Base-by-base conservation (phyloP, 1,140 invertebrate species). In the Physella acuta region DNA sequence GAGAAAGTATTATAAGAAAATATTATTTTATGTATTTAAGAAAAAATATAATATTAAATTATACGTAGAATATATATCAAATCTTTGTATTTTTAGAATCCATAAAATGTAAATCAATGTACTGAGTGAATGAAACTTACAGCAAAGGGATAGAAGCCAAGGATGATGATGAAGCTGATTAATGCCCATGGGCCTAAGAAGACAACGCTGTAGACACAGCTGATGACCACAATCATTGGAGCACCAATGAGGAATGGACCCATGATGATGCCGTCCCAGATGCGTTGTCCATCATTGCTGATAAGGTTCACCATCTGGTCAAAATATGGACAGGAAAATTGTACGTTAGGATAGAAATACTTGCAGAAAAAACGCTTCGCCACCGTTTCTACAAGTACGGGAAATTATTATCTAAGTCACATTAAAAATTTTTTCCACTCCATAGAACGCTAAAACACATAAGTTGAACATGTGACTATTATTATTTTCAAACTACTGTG, bases 241-340 rank as follows among this genome's bases (percentile, higher is more conserved):
- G 90, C 90, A 36, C 87, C 87, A 56, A 91, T 82, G 28, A 90
- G 85, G 69, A 90, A 81, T 26, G 89, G 89, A 30, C 87, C 88
- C 72, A 89, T 87, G n/a, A 88, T 81, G 26, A 89, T 85, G 30
- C 89, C 87, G 68, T 91, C 89, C 76, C 89, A 91, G 14, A 92
- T 81, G 31, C 90, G 86, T 78, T 89, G 86, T 31, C 89, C 87
- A 78, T 92, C 91, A 77, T 89, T 90, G n/a, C 89, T 87, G 79
- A 90, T 90, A 56, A 92, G 82, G 75, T 91, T 91, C 34, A 91
- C 87, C 24, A 91, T 73, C 90, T 92, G 77, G 68, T 86, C 84
- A 71, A 72, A 36, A 39, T 30, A 39, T 17, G 30, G 53, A 39
- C n/a, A n/a, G n/a, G n/a, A n/a, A n/a, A n/a, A n/a, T n/a, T n/a